These are phyloP conservation scores for Acanthopagrus latus DNA, from an alignment of 2,797 vertebrate genomes.

Conservation along the genomic window DNA sequence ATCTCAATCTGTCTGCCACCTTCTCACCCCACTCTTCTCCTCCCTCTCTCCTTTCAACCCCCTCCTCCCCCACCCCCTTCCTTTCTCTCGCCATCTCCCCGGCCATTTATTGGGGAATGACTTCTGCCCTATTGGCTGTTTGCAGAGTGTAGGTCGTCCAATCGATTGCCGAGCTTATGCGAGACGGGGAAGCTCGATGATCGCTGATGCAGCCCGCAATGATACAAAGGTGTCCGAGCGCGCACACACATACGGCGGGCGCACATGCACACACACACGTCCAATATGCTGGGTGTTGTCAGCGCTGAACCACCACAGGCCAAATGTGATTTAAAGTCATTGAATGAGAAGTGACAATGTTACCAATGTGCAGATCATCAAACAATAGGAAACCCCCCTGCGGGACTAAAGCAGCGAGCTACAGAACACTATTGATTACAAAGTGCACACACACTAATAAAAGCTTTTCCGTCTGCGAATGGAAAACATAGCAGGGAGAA, in stretches of 20 bases:
- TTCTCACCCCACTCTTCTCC: conserved; percentile 62
- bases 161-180: conserved; percentile 70
- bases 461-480: conserved; percentile 65
- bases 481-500: conserved; percentile 58
- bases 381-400: conserved; percentile 67
- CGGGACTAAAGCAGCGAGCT: conserved; percentile 62
- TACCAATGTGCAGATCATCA: conserved; percentile 72
- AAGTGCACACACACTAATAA: conserved; percentile 71
- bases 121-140: conserved; percentile 79
- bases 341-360: conserved; percentile 75
- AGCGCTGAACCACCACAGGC: conserved; percentile 52
- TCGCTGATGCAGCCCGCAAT: conserved; percentile 53
- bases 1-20: conserved; percentile 81
- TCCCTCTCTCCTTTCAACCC: not conserved
- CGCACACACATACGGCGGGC: not conserved
- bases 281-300: conserved; percentile 29
- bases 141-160: conserved; percentile 70
- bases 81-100: conserved; percentile 38
- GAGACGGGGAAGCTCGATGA: conserved; percentile 58
- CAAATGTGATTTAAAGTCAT: conserved; percentile 72
- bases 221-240: conserved; percentile 52
- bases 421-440: conserved; percentile 74
- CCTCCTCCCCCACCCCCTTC: not conserved
- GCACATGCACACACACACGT: conserved; percentile 19
- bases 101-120: conserved; percentile 74